Base-by-base conservation (phyloP, 2,113 vertebrate genomes). In the Columba livia region DNA sequence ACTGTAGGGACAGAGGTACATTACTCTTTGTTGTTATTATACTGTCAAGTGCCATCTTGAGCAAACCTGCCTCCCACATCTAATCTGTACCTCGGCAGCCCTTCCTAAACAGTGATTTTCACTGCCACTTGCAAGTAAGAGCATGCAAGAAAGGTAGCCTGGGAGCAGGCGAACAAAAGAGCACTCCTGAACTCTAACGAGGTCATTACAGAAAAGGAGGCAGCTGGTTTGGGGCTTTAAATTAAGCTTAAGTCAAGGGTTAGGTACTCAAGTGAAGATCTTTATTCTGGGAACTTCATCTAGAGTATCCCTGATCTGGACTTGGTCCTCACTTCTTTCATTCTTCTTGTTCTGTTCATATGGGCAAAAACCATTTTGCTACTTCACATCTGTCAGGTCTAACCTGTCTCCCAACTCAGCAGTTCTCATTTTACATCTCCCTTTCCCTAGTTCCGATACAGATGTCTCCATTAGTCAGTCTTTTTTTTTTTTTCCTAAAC, bases 391-490 rank as follows among this genome's bases (percentile, higher is more conserved):
- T 74, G 51, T 56, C 82, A 80, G 60, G 34, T 95, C 36, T 60
- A 84, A 74, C 38, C 88, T 23, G 51, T 62, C 28, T 93, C 36
- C 40, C 32, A 23, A 28, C 72, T 86, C 69, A 78, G 67, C 47
- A 86, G 64, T 66, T 92, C 71, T 92, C n/a, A 80, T 90, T 94
- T 92, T 93, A 66, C 10, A 26, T 89, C n/a, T 77, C 19, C 4
- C 16, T 58, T 91, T 80, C 72, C 42, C 29, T 80, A 6, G 29
- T 23, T 92, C 64, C 81, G 83, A 50, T 29, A 67, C 56, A 92
- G 51, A 56, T 94, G 5, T 58, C 47, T 79, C 54, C 65, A 60
- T 91, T 85, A 90, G 58, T 88, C 85, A 93, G 54, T 8, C 24
- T 29, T 34, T 80, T 34, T 32, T 67, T n/a, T 40, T 66, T 44